Conservation (phyloP, 2,888 invertebrate species). For the Colletes collaris region DNA sequence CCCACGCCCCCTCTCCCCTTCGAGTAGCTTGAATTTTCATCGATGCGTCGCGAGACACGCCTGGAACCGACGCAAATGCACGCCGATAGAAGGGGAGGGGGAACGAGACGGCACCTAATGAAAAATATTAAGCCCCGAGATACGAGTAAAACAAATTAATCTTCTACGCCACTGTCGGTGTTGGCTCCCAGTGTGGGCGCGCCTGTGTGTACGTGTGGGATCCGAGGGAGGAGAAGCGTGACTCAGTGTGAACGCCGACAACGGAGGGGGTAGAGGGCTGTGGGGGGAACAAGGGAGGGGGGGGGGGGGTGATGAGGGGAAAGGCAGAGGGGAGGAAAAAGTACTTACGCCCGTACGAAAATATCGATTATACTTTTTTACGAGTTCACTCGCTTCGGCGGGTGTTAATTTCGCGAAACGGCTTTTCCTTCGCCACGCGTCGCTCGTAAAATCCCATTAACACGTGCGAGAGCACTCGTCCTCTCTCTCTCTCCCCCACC, state of each 20-base stretch:
- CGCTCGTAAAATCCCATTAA: constrained; percentile 74
- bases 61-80: constrained; percentile 41
- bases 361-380: constrained; percentile 77
- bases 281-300: too few species aligned
- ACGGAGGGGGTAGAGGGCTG: constrained; percentile 6
- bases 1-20: background rate
- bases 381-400: constrained; percentile 67
- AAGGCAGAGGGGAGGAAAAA: constrained; percentile 38
- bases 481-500: constrained; percentile 3
- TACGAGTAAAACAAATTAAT: constrained; percentile 67
- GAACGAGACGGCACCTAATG: constrained; percentile 57
- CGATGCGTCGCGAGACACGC: constrained; percentile 1
- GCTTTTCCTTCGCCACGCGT: constrained; percentile 65
- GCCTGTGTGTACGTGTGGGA: background rate
- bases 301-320: background rate
- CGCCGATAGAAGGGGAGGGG: constrained; percentile 23
- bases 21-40: constrained; percentile 2
- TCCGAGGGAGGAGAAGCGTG: constrained; percentile 22
- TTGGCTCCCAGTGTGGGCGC: background rate
- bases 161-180: constrained; percentile 54
- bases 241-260: constrained; percentile 35
- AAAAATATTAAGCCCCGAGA: constrained; percentile 67
- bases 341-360: constrained; percentile 70
- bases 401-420: constrained; percentile 76
- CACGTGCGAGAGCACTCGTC: constrained; percentile 59